phyloP scores from a whole-genome alignment of 1,140 invertebrate species.

The Ceratina japonica region DNA sequence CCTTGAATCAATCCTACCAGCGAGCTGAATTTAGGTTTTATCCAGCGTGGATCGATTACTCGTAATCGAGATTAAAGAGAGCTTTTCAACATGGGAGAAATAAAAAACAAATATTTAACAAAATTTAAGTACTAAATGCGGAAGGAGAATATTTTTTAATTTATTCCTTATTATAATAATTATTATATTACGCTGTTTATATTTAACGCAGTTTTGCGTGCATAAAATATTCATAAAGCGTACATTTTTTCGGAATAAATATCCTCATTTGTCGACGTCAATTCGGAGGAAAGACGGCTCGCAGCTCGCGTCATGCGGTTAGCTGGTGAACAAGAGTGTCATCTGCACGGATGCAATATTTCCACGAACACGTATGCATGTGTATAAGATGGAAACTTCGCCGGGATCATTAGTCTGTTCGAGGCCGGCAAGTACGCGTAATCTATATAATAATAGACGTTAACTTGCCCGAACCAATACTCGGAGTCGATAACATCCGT shows the following conservation, averaged over 20 bases:
- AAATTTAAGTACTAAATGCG: no score
- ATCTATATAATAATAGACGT: constrained; percentile 73
- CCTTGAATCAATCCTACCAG: neutral
- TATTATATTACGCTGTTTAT: no score
- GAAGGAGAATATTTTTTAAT: no score
- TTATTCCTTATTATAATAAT: no score
- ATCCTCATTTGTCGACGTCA: constrained; percentile 9
- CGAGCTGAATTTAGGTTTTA: neutral
- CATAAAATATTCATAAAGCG: no score
- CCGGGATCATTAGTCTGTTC: constrained; percentile 67
- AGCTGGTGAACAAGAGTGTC: constrained; percentile 41
- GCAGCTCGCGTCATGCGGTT: constrained; percentile 20
- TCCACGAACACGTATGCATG: constrained; percentile 39
- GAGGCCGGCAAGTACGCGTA: constrained; percentile 45
- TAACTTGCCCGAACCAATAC: constrained; percentile 75
- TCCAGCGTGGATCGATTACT: no score
- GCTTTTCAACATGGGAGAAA: no score
- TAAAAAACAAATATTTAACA: no score
- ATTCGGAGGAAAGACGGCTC: neutral
- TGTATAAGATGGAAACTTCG: constrained; percentile 62
- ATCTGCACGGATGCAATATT: constrained; percentile 55
- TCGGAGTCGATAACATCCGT: constrained; percentile 75
- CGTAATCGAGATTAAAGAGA: no score
- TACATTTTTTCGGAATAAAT: neutral
- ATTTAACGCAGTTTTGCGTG: no score